phyloP scores from a whole-genome alignment of 2,797 vertebrate genomes.

The Eulemur mongoz region DNA sequence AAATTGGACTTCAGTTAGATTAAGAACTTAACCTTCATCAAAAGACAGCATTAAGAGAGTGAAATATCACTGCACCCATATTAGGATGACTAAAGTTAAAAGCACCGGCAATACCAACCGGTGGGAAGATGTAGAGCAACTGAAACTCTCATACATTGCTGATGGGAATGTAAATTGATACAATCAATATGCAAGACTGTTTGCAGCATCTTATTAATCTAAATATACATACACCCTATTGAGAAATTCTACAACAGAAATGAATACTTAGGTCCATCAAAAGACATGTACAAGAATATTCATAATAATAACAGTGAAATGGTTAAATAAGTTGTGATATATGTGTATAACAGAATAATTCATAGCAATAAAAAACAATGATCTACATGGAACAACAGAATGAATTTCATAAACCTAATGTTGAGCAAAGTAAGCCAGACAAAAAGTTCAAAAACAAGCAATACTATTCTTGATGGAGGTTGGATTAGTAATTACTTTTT shows the following conservation, averaged over 20 bases:
- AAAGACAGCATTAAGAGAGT: neutral
- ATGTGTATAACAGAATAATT: neutral
- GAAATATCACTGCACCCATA: neutral
- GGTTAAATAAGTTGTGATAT: neutral
- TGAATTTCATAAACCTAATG: neutral
- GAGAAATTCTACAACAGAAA: neutral
- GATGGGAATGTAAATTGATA: neutral
- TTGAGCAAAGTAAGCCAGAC: neutral
- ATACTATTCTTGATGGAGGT: neutral
- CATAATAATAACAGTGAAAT: neutral
- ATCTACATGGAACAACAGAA: neutral
- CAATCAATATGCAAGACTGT: neutral
- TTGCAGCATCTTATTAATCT: neutral
- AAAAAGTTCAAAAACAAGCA: slow-evolving; percentile 11
- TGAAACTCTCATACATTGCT: neutral
- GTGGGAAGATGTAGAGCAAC: neutral
- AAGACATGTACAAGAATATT: neutral
- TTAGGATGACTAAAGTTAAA: neutral
- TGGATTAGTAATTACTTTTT: neutral
- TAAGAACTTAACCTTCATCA: neutral
- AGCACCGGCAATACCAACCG: neutral
- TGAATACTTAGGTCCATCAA: neutral
- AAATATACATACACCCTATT: neutral
- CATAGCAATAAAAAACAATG: neutral
- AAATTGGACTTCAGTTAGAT: neutral